Conservation (phyloP, 2,113 vertebrate species). For the Gobio gobio region DNA sequence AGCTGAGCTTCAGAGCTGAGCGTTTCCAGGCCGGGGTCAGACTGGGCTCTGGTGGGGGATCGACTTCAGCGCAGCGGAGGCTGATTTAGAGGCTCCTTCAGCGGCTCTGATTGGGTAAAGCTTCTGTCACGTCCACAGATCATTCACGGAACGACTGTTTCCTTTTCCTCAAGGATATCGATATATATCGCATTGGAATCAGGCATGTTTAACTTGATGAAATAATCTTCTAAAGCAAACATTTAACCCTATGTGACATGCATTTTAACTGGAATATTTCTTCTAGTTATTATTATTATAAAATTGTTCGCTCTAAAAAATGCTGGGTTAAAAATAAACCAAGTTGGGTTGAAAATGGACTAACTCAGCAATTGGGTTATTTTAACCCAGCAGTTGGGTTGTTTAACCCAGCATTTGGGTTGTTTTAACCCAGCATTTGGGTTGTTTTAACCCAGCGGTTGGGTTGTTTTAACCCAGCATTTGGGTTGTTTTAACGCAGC, state of each 20-base stretch:
- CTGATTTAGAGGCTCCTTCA: constrained; percentile 53
- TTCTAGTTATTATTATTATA: not conserved
- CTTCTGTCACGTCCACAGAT: constrained; percentile 27
- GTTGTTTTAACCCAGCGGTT: too few relatives aligned
- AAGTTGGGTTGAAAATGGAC: too few relatives aligned
- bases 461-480: too few relatives aligned
- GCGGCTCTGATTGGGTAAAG: constrained; percentile 51
- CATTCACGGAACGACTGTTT: constrained; percentile 41
- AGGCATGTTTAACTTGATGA: not conserved
- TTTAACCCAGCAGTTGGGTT: too few relatives aligned
- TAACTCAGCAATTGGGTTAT: too few relatives aligned
- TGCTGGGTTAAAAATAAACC: too few relatives aligned
- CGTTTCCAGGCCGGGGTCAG: constrained; percentile 50
- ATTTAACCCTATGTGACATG: not conserved
- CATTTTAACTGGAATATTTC: not conserved
- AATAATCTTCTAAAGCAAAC: not conserved
- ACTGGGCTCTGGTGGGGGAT: constrained; percentile 56
- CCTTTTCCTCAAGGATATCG: constrained; percentile 32
- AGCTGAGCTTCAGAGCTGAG: constrained; percentile 55
- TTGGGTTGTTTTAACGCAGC: too few relatives aligned
- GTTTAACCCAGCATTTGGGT: too few relatives aligned
- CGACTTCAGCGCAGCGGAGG: constrained; percentile 53
- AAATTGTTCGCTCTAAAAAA: too few relatives aligned
- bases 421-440: too few relatives aligned
- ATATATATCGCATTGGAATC: too few relatives aligned